Conservation (phyloP, 1,140 invertebrate species). For the Parapsyche elsis region DNA sequence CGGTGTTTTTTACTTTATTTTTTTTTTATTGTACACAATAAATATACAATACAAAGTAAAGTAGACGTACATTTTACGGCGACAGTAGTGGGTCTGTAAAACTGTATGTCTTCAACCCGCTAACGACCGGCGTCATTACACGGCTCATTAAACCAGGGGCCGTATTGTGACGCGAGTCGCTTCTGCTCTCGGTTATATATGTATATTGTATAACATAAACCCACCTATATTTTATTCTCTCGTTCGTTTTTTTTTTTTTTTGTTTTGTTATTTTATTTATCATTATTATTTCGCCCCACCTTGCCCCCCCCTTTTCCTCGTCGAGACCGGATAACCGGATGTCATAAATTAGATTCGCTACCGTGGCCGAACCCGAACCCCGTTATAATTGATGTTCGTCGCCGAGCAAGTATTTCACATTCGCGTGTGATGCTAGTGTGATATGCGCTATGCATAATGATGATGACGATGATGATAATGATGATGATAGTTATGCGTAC, state of each 20-base stretch:
- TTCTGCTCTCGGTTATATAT: background rate
- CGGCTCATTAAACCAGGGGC: conserved; percentile 35
- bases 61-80: background rate
- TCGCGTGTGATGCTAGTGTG: background rate
- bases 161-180: conserved; percentile 21
- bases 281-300: conserved; percentile 4
- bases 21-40: background rate
- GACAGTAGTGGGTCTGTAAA: background rate
- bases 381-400: conserved; percentile 26
- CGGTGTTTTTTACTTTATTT: background rate
- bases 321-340: conserved; percentile 21
- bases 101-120: conserved; percentile 19
- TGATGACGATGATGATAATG: conserved; percentile 1
- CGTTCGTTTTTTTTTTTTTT: background rate
- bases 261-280: background rate
- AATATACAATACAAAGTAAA: background rate
- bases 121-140: conserved; percentile 44
- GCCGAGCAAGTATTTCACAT: background rate
- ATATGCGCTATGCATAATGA: conserved; percentile 28
- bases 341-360: conserved; percentile 40
- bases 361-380: conserved; percentile 11
- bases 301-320: background rate
- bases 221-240: background rate
- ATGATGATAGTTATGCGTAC: background rate
- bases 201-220: background rate